Evolutionary conservation across 2,888 invertebrate genomes (phyloP), one percentile per base, ranked within the genome.

Genomic region (Eutolmus rufibarbis): DNA sequence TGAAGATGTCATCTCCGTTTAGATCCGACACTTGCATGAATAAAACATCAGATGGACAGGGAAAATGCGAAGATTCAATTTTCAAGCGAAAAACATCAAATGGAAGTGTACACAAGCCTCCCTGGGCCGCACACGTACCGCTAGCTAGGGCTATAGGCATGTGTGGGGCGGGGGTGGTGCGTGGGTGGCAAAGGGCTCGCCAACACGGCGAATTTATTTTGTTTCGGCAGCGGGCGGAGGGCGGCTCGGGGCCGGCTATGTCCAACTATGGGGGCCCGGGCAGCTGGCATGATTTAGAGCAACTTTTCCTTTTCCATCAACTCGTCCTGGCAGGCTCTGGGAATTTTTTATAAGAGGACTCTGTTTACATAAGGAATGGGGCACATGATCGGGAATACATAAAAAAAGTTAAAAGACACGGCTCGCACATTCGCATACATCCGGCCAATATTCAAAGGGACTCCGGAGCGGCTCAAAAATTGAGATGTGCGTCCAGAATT

Each of bases 21-120:
- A 87, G 87, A 88, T 87, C 86, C 87, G 87, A 86, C 82, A 89
- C 87, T 81, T 88, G 84, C 88, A 89, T 89, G 89, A 89, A 89
- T 89, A 89, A 89, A 89, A 89, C 89, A 89, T 89, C 87, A 89
- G 88, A 89, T 89, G 89, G 88, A 89, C 89, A 88, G 87, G 88
- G 87, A 87, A 88, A 88, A 89, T 87, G 78, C 87, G 87, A 89
- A 89, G 89, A 89, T 89, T 89, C 88, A 89, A 89, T 89, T 89
- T 89, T 89, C 88, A 87, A 88, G 87, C 88, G 86, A 88, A 88
- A 87, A 88, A 88, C 87, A 88, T 87, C 81, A 86, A 88, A 87
- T 87, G 86, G 86, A 88, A 88, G 88, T 88, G 86, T 77, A 74
- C 81, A 86, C 81, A 81, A 56, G 46, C 56, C 81, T 81, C 81